Evolutionary conservation across 2,113 vertebrate genomes (phyloP).

Genomic region (Martes martes): DNA sequence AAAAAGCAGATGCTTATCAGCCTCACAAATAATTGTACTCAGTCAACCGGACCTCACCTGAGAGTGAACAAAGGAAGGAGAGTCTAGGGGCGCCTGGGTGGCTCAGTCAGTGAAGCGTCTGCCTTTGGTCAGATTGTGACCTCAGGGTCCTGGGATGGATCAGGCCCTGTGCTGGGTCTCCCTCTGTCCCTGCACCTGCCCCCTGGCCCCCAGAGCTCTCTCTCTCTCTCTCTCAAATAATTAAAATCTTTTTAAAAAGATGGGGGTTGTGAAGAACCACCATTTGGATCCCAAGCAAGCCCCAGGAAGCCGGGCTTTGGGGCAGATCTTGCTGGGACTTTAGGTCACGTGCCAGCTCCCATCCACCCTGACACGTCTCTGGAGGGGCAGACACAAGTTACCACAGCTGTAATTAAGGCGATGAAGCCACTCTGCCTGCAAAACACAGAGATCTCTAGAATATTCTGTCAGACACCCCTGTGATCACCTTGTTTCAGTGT

Average conservation of each 20-base stretch:
- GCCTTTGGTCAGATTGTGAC: background rate
- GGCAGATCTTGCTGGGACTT: background rate
- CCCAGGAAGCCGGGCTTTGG: background rate
- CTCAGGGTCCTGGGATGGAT: background rate
- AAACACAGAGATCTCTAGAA: background rate
- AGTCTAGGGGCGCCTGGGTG: background rate
- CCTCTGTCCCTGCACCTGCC: background rate
- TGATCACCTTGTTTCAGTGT: background rate
- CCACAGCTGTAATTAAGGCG: background rate
- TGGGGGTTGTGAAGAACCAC: background rate
- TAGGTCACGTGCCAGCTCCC: background rate
- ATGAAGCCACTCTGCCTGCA: background rate
- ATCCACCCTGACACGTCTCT: background rate
- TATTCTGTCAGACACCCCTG: background rate
- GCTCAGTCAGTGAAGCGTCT: background rate
- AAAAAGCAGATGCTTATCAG: background rate
- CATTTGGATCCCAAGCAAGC: background rate
- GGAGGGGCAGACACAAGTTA: background rate
- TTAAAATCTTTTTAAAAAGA: background rate
- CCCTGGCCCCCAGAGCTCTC: too few species aligned
- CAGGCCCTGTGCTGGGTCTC: background rate
- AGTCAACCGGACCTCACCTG: background rate
- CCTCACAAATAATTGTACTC: background rate
- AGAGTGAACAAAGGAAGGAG: background rate
- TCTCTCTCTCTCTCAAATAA: background rate